Percentiles rank a stretch among this genome's conserved stretches.
Conservation (phyloP, 2,888 invertebrate genomes). For the Drosophila anomelani region DNA sequence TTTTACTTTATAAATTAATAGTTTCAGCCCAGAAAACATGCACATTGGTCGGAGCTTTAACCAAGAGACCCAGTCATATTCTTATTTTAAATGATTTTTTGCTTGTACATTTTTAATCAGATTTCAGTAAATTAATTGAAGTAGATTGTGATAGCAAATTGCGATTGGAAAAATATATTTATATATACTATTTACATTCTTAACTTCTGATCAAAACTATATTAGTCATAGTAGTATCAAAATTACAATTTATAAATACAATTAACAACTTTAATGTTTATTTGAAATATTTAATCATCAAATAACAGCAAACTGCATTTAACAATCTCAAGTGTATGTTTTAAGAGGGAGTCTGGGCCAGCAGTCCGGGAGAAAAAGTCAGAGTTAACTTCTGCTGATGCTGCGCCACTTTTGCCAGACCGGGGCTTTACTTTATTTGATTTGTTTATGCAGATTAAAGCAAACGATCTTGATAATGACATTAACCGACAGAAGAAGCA, state of each 20-base stretch:
- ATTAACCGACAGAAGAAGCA: constrained; percentile 82
- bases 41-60: no score
- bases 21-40: no score
- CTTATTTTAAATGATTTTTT: no score
- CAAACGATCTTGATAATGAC: constrained; percentile 84
- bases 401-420: constrained; percentile 72
- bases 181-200: no score
- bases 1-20: background rate
- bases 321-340: constrained; percentile 1
- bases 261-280: no score
- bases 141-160: no score
- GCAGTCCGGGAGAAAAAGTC: constrained; percentile 39
- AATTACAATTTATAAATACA: background rate
- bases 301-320: background rate
- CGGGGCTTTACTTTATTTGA: constrained; percentile 74
- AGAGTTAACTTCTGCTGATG: constrained; percentile 57
- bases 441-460: constrained; percentile 83
- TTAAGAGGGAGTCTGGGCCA: constrained; percentile 18
- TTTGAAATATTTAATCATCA: background rate
- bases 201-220: no score
- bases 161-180: no score
- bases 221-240: background rate
- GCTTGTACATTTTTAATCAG: no score
- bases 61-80: no score
- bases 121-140: no score